These are phyloP conservation scores for Serrognathus titanus DNA, from an alignment of 2,888 invertebrate species.

Conservation along the genomic window DNA sequence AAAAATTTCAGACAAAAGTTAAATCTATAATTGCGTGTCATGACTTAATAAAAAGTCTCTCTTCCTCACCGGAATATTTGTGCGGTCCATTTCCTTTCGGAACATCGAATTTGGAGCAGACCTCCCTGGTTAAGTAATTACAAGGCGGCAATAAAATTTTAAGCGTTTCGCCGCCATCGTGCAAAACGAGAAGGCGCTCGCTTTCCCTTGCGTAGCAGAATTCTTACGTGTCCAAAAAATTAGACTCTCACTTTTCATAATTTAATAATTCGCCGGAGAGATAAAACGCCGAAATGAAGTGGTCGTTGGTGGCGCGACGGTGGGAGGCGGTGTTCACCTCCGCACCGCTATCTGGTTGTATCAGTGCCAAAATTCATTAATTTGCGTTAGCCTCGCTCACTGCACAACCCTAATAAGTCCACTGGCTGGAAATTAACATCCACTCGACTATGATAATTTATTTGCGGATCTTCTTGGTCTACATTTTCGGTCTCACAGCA, in stretches of 20 bases:
- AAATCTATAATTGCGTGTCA: too few relatives aligned
- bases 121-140: too few relatives aligned
- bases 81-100: too few relatives aligned
- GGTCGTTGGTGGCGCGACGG: neutral
- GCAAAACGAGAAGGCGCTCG: too few relatives aligned
- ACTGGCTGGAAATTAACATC: conserved; percentile 25
- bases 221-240: conserved; percentile 9
- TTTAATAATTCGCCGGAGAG: conserved; percentile 10
- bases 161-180: too few relatives aligned
- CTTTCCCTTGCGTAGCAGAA: conserved; percentile 16
- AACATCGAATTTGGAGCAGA: too few relatives aligned
- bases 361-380: conserved; percentile 27
- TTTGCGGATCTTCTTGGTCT: conserved; percentile 15
- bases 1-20: too few relatives aligned
- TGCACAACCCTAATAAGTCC: conserved; percentile 23
- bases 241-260: conserved; percentile 10
- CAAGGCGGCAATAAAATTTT: too few relatives aligned
- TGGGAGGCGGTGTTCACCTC: conserved; percentile 13
- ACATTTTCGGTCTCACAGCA: neutral
- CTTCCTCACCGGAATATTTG: too few relatives aligned
- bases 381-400: conserved; percentile 21
- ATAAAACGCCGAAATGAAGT: neutral
- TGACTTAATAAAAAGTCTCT: too few relatives aligned
- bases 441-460: conserved; percentile 24
- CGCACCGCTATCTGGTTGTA: conserved; percentile 20